A percentile compares a stretch with the other conserved stretches of the same genome.
Conservation (phyloP, 2,888 invertebrate species). For the Dione vanillae region DNA sequence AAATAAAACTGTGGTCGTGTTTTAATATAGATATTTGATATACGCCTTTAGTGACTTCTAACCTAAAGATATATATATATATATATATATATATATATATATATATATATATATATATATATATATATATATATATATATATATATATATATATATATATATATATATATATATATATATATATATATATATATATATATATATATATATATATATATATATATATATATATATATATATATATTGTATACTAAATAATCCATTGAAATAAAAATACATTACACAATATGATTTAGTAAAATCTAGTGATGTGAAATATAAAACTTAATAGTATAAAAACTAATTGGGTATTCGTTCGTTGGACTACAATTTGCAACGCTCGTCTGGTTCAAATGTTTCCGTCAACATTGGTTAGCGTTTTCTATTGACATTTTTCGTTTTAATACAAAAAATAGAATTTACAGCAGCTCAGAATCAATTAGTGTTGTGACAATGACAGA, state of each 20-base stretch:
- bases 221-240: background rate
- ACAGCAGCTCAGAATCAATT: background rate
- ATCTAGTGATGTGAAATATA: slow-evolving; percentile 28
- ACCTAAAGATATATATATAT: too few relatives aligned
- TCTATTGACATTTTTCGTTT: slow-evolving; percentile 8
- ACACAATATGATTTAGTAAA: slow-evolving; percentile 2
- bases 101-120: too few relatives aligned
- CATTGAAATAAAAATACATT: background rate
- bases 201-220: too few relatives aligned
- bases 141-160: too few relatives aligned
- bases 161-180: too few relatives aligned
- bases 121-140: too few relatives aligned
- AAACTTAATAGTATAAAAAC: slow-evolving; percentile 35
- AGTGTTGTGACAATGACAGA: background rate
- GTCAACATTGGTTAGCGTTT: slow-evolving; percentile 19
- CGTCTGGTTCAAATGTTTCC: slow-evolving; percentile 34
- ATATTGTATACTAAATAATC: background rate
- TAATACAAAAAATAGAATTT: background rate
- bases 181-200: too few relatives aligned
- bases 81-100: too few relatives aligned
- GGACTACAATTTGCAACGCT: slow-evolving; percentile 36
- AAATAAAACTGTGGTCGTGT: too few relatives aligned
- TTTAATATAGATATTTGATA: too few relatives aligned
- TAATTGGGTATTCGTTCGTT: slow-evolving; percentile 34
- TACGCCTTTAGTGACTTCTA: too few relatives aligned